Evolutionary conservation across 53 echinoderm and acorn worm genomes (phyloP).

Genomic region (Crossaster papposus): DNA sequence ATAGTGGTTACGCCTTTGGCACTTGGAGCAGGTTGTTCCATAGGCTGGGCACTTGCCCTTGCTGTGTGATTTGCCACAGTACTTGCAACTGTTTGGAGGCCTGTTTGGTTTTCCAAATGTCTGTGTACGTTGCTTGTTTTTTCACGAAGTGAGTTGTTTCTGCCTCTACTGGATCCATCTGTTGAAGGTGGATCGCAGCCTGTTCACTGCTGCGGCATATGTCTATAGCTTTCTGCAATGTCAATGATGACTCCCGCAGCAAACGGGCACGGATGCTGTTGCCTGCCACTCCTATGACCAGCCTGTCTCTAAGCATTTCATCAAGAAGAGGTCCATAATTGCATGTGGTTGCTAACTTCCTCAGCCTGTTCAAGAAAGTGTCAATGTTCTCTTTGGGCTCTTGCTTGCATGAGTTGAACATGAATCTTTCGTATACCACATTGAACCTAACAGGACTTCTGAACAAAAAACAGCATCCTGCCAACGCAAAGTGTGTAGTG

Average conservation of each 20-base stretch:
- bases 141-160: conserved; percentile 35
- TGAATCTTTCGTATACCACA: conserved; percentile 49
- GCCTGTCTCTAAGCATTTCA: conserved; percentile 40
- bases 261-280: conserved; percentile 34
- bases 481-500: no score
- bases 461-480: no score
- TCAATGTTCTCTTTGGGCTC: conserved; percentile 41
- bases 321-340: conserved; percentile 49
- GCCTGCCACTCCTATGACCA: conserved; percentile 38
- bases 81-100: conserved; percentile 53
- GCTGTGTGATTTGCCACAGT: no score
- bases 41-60: conserved; percentile 66
- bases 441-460: no score
- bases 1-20: conserved; percentile 53
- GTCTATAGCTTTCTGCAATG: conserved; percentile 38
- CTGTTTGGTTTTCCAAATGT: conserved; percentile 30
- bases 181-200: conserved; percentile 32
- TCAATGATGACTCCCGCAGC: conserved; percentile 31
- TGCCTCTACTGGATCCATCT: conserved; percentile 35
- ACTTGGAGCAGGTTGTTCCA: conserved; percentile 58
- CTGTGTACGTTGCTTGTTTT: conserved; percentile 22
- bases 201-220: conserved; percentile 37
- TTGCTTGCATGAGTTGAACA: conserved; percentile 56
- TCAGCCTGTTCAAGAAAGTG: conserved; percentile 42
- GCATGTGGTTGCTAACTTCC: conserved; percentile 53